Percentiles rank a stretch among this genome's conserved stretches.
Conservation (phyloP, 2,888 invertebrate species). For the Acanthacorydalis orientalis region DNA sequence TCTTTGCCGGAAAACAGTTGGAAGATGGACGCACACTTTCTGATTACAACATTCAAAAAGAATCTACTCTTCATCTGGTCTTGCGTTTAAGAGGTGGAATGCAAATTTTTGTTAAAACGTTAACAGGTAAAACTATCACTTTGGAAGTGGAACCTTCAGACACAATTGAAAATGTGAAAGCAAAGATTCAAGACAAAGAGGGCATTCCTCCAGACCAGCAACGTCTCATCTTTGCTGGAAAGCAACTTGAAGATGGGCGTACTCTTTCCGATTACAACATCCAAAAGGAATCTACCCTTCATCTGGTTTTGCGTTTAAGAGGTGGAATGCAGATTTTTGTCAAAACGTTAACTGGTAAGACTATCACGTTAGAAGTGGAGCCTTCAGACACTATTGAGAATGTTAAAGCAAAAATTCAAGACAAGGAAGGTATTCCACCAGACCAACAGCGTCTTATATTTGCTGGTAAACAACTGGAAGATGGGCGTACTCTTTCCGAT, state of each 20-base stretch:
- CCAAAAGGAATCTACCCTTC: conserved; percentile 83
- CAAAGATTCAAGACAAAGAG: conserved; percentile 81
- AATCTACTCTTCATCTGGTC: conserved; percentile 38
- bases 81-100: conserved; percentile 48
- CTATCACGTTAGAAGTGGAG: conserved; percentile 38
- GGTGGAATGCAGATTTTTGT: conserved; percentile 44
- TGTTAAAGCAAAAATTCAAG: conserved; percentile 42
- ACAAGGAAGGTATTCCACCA: conserved; percentile 36
- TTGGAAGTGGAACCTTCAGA: conserved; percentile 56
- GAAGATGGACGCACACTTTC: conserved; percentile 48
- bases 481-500: conserved; percentile 46
- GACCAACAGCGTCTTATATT: conserved; percentile 46
- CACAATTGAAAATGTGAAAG: conserved; percentile 88
- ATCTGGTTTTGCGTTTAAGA: conserved; percentile 69
- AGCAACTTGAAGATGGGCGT: conserved; percentile 82
- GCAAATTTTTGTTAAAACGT: conserved; percentile 42
- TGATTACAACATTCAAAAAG: conserved; percentile 51
- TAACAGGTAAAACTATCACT: conserved; percentile 41
- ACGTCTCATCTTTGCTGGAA: conserved; percentile 77
- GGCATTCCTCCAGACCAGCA: conserved; percentile 84
- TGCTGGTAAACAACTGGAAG: conserved; percentile 53
- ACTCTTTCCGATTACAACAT: conserved; percentile 68
- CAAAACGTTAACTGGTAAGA: conserved; percentile 34
- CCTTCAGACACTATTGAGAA: conserved; percentile 48
- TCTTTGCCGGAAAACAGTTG: conserved; percentile 48